Conservation (phyloP, 2,113 vertebrate species). For the Typhlomys cinereus region DNA sequence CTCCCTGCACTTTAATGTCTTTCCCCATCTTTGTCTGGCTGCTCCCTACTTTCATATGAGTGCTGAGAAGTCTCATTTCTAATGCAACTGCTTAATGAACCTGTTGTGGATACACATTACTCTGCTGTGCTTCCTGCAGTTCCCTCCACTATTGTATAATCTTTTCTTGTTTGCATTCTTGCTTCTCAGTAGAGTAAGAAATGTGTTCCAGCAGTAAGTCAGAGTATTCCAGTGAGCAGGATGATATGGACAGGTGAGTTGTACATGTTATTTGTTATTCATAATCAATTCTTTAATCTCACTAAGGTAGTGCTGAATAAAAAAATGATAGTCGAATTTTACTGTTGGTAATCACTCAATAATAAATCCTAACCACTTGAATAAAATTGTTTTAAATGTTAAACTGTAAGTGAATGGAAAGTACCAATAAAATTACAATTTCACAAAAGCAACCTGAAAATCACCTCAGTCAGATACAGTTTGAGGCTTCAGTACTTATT, state of each 20-base stretch:
- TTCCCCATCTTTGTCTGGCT: background rate
- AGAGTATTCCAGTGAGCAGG: background rate
- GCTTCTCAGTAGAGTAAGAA: background rate
- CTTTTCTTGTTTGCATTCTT: background rate
- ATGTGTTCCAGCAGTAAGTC: background rate
- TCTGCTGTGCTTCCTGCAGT: background rate
- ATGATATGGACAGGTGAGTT: background rate
- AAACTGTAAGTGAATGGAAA: background rate
- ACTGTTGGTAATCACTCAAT: background rate
- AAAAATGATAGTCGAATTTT: background rate
- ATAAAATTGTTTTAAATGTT: background rate
- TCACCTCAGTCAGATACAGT: background rate
- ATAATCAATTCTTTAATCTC: background rate
- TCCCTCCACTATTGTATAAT: background rate
- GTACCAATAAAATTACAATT: background rate
- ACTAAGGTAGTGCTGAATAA: background rate
- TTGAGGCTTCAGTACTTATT: background rate
- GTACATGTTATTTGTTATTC: background rate
- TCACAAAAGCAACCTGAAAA: constrained; percentile 18
- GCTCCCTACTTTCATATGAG: background rate
- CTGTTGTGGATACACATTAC: background rate
- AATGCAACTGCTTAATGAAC: background rate
- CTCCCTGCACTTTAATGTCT: too few species aligned
- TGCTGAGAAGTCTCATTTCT: background rate
- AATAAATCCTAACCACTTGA: background rate